Conservation (phyloP, 2,113 vertebrate species). For the Prietella phreatophila region DNA sequence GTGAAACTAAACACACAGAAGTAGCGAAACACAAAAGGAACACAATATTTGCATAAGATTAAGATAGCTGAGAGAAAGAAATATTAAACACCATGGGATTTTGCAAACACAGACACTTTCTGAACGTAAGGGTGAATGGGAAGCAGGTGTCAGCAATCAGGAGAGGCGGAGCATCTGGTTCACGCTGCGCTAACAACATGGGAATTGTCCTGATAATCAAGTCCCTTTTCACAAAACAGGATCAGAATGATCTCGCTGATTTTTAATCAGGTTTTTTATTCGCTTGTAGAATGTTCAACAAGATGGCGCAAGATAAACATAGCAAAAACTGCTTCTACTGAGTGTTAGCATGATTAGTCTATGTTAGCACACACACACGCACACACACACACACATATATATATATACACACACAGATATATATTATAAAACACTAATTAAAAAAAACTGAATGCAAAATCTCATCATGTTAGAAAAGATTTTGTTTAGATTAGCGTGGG, state of each 20-base stretch:
- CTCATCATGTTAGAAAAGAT: not conserved
- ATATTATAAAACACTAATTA: not conserved
- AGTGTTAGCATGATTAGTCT: not conserved
- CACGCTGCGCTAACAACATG: not conserved
- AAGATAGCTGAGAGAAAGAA: not conserved
- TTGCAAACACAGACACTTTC: not conserved
- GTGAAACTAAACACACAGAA: not conserved
- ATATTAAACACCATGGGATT: not conserved
- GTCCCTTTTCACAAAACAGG: not conserved
- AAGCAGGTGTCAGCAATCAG: conserved; percentile 14
- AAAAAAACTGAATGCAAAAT: too few species aligned
- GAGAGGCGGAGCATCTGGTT: not conserved
- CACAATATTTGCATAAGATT: not conserved
- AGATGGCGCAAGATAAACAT: not conserved
- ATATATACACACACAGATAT: too few species aligned
- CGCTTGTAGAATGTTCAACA: not conserved
- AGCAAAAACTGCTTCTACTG: not conserved
- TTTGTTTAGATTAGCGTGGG: not conserved
- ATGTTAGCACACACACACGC: not conserved
- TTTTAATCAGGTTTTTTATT: conserved; percentile 16
- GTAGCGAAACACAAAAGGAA: not conserved
- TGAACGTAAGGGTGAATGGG: not conserved
- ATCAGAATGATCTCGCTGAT: not conserved
- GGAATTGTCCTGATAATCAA: not conserved
- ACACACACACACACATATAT: not conserved